phyloP scores from a whole-genome alignment of 2,113 vertebrate species.

The Chloroceryle aenea region DNA sequence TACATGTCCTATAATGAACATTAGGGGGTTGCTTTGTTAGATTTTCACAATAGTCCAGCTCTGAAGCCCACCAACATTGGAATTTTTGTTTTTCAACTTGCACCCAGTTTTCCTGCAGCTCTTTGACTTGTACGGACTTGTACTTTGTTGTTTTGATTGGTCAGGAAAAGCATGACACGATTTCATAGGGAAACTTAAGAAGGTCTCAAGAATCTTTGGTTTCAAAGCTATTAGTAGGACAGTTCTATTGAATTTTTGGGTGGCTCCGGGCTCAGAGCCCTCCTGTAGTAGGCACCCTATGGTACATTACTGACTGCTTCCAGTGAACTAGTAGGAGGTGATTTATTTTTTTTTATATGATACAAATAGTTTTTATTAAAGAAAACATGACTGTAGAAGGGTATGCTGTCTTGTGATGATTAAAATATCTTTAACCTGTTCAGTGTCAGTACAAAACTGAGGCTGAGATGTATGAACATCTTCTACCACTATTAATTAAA shows the following conservation, averaged over 20 bases:
- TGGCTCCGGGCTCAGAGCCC: constrained; percentile 56
- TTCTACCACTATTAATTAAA: neutral
- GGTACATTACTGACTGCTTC: constrained; percentile 30
- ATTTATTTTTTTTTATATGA: constrained; percentile 41
- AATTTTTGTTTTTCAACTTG: constrained; percentile 51
- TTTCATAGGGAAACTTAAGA: constrained; percentile 67
- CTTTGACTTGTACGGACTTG: constrained; percentile 28
- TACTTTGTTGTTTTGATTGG: constrained; percentile 64
- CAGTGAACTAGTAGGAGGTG: constrained; percentile 44
- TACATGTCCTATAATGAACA: neutral
- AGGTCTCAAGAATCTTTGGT: constrained; percentile 67
- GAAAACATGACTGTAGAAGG: constrained; percentile 37
- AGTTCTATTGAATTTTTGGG: constrained; percentile 59
- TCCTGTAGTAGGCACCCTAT: constrained; percentile 57
- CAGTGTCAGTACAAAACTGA: neutral
- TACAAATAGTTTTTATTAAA: constrained; percentile 71
- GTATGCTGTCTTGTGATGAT: neutral
- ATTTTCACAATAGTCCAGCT: constrained; percentile 1
- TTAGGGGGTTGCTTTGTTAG: constrained; percentile 40
- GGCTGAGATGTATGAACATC: neutral
- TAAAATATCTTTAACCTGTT: constrained; percentile 45
- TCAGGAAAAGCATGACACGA: constrained; percentile 42
- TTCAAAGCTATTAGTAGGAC: constrained; percentile 60
- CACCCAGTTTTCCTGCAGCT: constrained; percentile 55
- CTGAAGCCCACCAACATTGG: constrained; percentile 18